Evolutionary conservation across 2,113 vertebrate genomes (phyloP).

Genomic region (Myotis lucifugus): DNA sequence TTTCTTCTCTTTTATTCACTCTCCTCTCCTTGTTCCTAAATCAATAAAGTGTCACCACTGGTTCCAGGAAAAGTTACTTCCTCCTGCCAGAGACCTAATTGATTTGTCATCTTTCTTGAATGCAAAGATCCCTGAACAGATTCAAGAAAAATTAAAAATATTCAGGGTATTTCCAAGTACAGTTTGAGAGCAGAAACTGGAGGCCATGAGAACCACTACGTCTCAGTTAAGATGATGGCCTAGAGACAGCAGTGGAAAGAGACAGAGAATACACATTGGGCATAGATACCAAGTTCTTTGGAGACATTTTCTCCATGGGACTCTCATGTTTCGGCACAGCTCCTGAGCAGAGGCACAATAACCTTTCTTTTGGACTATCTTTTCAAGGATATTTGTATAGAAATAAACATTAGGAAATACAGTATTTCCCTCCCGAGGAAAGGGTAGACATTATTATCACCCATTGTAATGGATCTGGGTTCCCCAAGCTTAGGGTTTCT

Average conservation of each 20-base stretch:
- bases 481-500: not conserved
- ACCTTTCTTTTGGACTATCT: not conserved
- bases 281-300: not conserved
- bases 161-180: not conserved
- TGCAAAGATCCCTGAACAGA: not conserved
- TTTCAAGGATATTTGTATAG: not conserved
- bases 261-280: accelerated
- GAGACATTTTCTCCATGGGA: not conserved
- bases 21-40: not conserved
- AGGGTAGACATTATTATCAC: not conserved
- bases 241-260: not conserved
- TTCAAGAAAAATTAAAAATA: constrained; percentile 8
- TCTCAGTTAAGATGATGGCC: not conserved
- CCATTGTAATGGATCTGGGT: not conserved
- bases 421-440: not conserved
- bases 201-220: not conserved
- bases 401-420: not conserved
- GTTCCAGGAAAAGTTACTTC: not conserved
- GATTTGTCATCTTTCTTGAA: not conserved
- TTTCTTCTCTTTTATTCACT: not conserved
- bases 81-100: not conserved
- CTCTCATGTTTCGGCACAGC: not conserved
- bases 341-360: not conserved
- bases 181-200: not conserved
- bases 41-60: not conserved